phyloP scores from a whole-genome alignment of 2,113 vertebrate species.

The Lontra canadensis region DNA sequence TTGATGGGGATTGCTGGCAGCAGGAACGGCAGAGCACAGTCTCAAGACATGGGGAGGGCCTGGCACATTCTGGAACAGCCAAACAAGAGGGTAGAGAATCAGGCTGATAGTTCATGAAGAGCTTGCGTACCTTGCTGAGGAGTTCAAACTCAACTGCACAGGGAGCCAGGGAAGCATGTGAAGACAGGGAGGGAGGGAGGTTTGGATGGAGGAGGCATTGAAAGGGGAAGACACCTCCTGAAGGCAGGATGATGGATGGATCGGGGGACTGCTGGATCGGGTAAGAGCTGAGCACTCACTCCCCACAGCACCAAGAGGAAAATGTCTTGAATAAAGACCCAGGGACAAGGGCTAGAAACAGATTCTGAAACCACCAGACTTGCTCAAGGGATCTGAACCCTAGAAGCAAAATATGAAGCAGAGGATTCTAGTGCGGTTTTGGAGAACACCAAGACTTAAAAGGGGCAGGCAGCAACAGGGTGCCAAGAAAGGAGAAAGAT shows the following conservation, averaged over 20 bases:
- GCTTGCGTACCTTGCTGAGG: not conserved
- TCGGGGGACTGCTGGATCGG: too few species aligned
- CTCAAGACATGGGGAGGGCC: not conserved
- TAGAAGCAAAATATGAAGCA: not conserved
- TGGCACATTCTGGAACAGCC: not conserved
- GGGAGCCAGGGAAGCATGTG: not conserved
- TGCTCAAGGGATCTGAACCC: not conserved
- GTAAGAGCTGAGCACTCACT: not conserved
- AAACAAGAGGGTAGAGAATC: not conserved
- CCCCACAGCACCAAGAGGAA: not conserved
- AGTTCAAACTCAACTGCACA: not conserved
- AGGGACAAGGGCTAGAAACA: not conserved
- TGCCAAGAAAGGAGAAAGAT: not conserved
- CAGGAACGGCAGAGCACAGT: not conserved
- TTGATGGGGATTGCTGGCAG: too few species aligned
- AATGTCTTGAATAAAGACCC: not conserved
- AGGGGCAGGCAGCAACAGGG: not conserved
- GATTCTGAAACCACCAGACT: not conserved
- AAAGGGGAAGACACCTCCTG: not conserved
- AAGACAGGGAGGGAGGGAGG: not conserved
- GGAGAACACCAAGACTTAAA: not conserved
- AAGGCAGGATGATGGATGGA: not conserved
- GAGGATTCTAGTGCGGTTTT: not conserved
- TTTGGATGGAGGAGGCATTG: not conserved
- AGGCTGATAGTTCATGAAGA: not conserved